Base-by-base conservation (phyloP, 2,797 vertebrate genomes). In the Halcyon smyrnensis region DNA sequence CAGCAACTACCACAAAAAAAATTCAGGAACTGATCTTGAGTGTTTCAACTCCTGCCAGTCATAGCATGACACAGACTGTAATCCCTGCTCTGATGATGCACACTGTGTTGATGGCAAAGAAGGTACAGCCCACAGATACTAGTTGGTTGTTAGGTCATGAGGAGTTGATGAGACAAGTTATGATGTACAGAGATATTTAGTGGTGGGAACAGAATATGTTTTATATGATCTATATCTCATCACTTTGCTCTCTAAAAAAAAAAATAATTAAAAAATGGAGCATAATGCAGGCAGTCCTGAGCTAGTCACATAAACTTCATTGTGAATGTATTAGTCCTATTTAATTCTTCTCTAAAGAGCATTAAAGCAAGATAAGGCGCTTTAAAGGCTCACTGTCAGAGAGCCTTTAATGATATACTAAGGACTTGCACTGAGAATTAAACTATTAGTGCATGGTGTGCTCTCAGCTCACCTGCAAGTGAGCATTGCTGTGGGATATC, bases 321-420 rank as follows among this genome's bases (percentile, higher is more conserved):
- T 50, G 14, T 50, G 39, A 75, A 37, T 76, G 12, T 64, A 50
- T 92, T 80, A 92, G 68, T 28, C 75, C 36, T 83, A 17, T 77
- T 91, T 85, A 93, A 78, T 85, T 78, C 41, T 41, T 57, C 57
- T 45, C 28, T 85, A 92, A 96, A 70, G 64, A 81, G 60, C 56
- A 76, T 93, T 91, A 89, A 59, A 83, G 19, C 48, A 92, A 90
- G 64, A 67, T 77, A 87, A 89, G n/a, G 64, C 2, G 8, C 57
- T 93, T 91, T 75, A 92, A 32, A 71, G 46, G 64, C 50, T 93
- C 3, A 0, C n/a, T 92, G 30, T 59, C 48, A 92, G 59, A 73
- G 36, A 39, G 46, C 70, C 46, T 69, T 87, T 82, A 82, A 89
- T 32, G 15, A 32, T 59, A 18, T 8, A 45, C 39, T 84, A 37